Percentiles rank a stretch among this genome's conserved stretches.
phyloP scores from a whole-genome alignment of 2,797 vertebrate species.

The Lycodopsis pacificus region DNA sequence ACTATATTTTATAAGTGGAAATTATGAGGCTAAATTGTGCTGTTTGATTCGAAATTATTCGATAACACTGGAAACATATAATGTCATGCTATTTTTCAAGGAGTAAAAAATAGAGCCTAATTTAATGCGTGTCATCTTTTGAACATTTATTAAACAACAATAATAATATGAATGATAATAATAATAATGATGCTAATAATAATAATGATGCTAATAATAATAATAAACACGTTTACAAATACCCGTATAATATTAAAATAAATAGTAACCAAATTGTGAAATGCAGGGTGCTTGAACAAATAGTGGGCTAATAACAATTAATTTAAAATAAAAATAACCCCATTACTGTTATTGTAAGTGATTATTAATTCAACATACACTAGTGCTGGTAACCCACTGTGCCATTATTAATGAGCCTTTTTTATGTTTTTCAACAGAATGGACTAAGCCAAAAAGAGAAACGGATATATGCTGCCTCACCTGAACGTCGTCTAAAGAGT shows the following conservation, averaged over 20 bases:
- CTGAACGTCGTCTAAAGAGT: conserved; percentile 98
- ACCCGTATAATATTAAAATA: neutral
- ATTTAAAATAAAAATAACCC: conserved; percentile 1
- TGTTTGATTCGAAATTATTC: neutral
- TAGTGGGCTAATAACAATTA: neutral
- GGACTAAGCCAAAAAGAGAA: conserved; percentile 6
- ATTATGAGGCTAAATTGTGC: neutral
- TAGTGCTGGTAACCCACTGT: neutral
- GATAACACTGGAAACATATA: neutral
- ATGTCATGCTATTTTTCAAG: conserved; percentile 4
- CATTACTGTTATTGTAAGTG: neutral
- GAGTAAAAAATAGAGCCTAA: neutral
- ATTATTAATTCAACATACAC: neutral
- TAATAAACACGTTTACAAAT: conserved; percentile 21
- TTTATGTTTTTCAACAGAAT: neutral
- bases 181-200: neutral
- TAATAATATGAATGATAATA: neutral
- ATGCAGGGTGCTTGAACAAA: neutral
- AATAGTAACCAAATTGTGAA: neutral
- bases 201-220: neutral
- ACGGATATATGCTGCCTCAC: conserved; percentile 80
- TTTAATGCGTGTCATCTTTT: conserved; percentile 4
- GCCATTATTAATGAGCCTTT: conserved; percentile 1
- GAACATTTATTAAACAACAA: neutral
- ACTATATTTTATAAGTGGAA: neutral